Base-by-base conservation (phyloP, 2,888 invertebrate genomes). In the Philaethria dido region DNA sequence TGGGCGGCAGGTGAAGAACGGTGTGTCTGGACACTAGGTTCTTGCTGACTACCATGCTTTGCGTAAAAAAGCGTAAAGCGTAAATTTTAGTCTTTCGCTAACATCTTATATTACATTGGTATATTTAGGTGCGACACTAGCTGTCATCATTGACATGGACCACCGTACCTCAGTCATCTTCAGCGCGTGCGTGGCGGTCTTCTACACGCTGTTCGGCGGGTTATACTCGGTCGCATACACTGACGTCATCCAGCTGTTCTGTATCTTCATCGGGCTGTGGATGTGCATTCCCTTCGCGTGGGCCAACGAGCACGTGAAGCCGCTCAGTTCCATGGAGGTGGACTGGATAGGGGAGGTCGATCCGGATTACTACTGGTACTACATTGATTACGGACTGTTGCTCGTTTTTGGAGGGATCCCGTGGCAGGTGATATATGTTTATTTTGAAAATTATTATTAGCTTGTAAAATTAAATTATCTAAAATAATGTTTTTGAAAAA, bases 181-280 rank as follows among this genome's bases (percentile, higher is more conserved):
- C 82, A 99, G 98, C 78, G 97, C 99, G 2, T 97, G 97, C 86
- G 98, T 99, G 76, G 99, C 99, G 18, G 97, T 99, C 54, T 97
- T 98, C 92, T 99, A 99, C 93, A 99, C 99, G 0, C 95, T 99
- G 62, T 98, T 99, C 86, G 99, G 99, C 1, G 99, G 99, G 0
- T 95, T 99, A 52, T 99, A 99, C 93, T 97, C 99, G 64, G 99
- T 99, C 69, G 99, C 99, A 0, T 99, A 99, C 87, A 99, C 99
- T 0, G 99, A 99, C 87, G 99, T 99, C 78, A 98, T 99, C 78
- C 99, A 99, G 89, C 94, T 99, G 55, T 98, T 98, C 93, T 99
- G 99, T 92, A 99, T 99, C 83, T 99, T 99, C 90, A 95, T 99
- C 79, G 99, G 99, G 36, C 93, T 99, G 86, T 99, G 99, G 99